Base-by-base conservation (phyloP, 2,797 vertebrate species). In the Meriones psammophilus region DNA sequence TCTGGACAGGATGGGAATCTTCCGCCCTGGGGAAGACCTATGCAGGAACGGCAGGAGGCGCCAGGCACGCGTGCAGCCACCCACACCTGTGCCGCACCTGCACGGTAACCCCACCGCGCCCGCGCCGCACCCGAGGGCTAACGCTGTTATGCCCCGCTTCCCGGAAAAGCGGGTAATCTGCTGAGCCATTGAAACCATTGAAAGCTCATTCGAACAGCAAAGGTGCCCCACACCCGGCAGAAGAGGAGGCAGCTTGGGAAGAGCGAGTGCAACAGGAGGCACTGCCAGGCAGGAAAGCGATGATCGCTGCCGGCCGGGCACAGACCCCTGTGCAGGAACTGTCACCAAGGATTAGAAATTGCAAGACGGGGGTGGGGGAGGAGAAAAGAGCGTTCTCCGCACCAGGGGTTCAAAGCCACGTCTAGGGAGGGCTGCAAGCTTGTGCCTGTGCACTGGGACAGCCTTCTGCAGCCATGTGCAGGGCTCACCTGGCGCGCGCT, bases 401-500 rank as follows among this genome's bases (percentile, higher is more conserved):
- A 42, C 26, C 0, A 22, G 17, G 17, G 30, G 36, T 46, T 68
- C 4, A 12, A 30, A 64, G 17, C 14, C 42, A 22, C 62, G 18
- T 13, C 36, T 5, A 0, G 26, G 20, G n/a, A 24, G 60, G 33
- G n/a, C 62, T 36, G 74, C 2, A 28, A 50, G 58, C 17, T 33
- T 9, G 5, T 13, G 42, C 39, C 81, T 30, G 76, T n/a, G 50
- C 58, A 36, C 50, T 2, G 30, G 33, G 1, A 8, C 68, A 30
- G 71, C 36, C 30, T 56, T 30, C 3, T 30, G 42, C 42, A 18
- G 54, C 13, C 46, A 3, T 26, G 10, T 22, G 15, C 58, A 54
- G 81, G 74, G 42, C 97, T 97, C 96, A 98, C 97, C 97, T 97
- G 97, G 73, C 5, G 28, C 46, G 39, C 33, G 24, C 73, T 73